Evolutionary conservation across 1,140 invertebrate species (phyloP).

Genomic region (Rhynchophorus ferrugineus): DNA sequence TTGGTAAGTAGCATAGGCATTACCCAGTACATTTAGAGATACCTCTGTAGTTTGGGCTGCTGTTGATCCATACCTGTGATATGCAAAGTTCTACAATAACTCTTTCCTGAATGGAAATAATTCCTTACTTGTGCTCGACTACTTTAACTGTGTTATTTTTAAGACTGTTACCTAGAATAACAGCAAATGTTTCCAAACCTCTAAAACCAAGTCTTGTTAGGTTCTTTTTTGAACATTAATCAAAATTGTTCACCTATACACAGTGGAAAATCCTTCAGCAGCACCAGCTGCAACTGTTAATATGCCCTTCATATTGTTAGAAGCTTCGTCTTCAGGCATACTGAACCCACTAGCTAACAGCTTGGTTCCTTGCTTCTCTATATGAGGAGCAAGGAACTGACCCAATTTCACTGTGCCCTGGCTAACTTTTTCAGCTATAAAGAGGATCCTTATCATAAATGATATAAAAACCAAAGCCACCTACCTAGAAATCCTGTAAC

Average conservation of each 20-base stretch:
- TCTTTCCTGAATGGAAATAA: conserved; percentile 4
- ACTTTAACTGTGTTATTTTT: conserved; percentile 63
- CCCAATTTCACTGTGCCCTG: conserved; percentile 55
- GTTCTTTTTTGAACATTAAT: too few species aligned
- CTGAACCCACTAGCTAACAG: conserved; percentile 49
- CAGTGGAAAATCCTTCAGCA: conserved; percentile 58
- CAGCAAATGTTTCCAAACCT: conserved; percentile 58
- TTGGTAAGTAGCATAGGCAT: conserved; percentile 51
- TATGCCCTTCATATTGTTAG: conserved; percentile 51
- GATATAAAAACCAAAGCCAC: conserved; percentile 14
- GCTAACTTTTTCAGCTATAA: conserved; percentile 55
- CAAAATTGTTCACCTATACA: conserved; percentile 51
- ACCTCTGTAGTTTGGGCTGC: conserved; percentile 51
- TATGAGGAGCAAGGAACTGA: conserved; percentile 55
- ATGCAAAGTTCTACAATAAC: not conserved
- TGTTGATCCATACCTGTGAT: conserved; percentile 53
- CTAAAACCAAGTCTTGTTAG: conserved; percentile 14
- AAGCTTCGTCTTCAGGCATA: conserved; percentile 46
- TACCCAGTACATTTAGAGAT: conserved; percentile 56
- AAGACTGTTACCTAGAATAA: conserved; percentile 53
- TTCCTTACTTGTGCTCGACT: conserved; percentile 58
- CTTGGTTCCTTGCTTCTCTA: conserved; percentile 54
- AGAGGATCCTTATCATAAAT: too few species aligned
- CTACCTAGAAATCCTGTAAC: conserved; percentile 54
- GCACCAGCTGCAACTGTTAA: conserved; percentile 61